Evolutionary conservation across 2,888 invertebrate species (phyloP).

Genomic region (Conchocele bisecta): DNA sequence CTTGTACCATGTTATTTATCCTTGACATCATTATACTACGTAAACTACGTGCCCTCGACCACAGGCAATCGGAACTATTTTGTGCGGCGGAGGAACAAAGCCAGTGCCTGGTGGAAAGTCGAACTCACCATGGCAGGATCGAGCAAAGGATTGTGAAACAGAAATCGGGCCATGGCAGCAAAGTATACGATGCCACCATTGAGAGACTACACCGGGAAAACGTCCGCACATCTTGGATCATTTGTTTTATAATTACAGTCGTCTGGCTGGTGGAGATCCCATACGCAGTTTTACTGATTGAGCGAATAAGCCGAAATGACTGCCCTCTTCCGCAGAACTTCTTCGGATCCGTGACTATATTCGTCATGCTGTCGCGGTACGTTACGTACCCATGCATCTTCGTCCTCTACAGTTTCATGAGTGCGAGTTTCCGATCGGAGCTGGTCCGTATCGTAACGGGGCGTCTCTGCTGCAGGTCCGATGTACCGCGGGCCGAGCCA

Average conservation of each 20-base stretch:
- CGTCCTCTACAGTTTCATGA: constrained; percentile 40
- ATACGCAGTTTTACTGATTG: neutral
- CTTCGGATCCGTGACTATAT: constrained; percentile 24
- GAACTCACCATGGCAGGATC: too few relatives aligned
- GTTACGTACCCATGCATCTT: constrained; percentile 32
- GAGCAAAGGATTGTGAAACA: neutral
- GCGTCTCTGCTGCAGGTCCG: too few relatives aligned
- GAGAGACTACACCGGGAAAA: constrained; percentile 25
- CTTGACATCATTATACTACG: neutral
- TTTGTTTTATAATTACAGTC: constrained; percentile 13
- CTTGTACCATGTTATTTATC: constrained; percentile 4
- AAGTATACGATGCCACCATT: neutral
- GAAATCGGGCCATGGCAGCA: neutral
- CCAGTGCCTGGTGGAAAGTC: too few relatives aligned
- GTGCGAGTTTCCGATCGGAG: constrained; percentile 26
- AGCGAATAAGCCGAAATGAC: constrained; percentile 3
- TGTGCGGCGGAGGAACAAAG: too few relatives aligned
- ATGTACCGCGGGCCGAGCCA: too few relatives aligned
- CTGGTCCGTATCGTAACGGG: too few relatives aligned
- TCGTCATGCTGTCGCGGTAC: constrained; percentile 29
- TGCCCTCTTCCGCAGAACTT: constrained; percentile 21
- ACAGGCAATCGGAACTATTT: too few relatives aligned
- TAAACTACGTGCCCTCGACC: neutral
- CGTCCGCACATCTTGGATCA: constrained; percentile 31
- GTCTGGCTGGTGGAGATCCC: constrained; percentile 26